phyloP scores from a whole-genome alignment of 2,113 vertebrate genomes.

The Eurypyga helias region DNA sequence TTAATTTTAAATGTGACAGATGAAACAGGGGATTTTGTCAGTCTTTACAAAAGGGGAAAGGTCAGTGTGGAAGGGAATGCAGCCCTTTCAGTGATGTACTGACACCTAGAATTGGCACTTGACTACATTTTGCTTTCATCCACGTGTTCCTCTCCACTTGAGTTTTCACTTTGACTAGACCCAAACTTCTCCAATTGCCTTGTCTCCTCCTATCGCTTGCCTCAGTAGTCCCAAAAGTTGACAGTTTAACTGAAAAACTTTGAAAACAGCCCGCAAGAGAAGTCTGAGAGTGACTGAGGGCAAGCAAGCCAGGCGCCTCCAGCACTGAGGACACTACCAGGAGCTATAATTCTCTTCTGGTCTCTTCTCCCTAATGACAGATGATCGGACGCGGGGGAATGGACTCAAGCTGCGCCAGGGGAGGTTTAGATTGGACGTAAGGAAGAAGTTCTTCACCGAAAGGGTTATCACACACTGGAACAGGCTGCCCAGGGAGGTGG shows the following conservation, averaged over 20 bases:
- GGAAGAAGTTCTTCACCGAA: too few relatives aligned
- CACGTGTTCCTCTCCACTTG: neutral
- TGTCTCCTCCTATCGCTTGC: neutral
- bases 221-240: neutral
- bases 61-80: neutral
- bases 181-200: neutral
- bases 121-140: neutral
- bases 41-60: neutral
- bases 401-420: too few relatives aligned
- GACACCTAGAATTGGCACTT: neutral
- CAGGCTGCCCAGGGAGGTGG: too few relatives aligned
- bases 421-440: too few relatives aligned
- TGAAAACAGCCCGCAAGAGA: neutral
- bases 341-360: too few relatives aligned
- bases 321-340: neutral
- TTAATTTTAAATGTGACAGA: neutral
- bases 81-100: neutral
- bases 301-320: neutral
- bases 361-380: too few relatives aligned
- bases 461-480: too few relatives aligned
- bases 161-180: neutral
- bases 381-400: too few relatives aligned
- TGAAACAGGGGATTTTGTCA: neutral
- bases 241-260: neutral
- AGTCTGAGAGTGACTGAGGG: neutral